Evolutionary conservation across 2,888 invertebrate species (phyloP).

Genomic region (Isoperla grammatica): DNA sequence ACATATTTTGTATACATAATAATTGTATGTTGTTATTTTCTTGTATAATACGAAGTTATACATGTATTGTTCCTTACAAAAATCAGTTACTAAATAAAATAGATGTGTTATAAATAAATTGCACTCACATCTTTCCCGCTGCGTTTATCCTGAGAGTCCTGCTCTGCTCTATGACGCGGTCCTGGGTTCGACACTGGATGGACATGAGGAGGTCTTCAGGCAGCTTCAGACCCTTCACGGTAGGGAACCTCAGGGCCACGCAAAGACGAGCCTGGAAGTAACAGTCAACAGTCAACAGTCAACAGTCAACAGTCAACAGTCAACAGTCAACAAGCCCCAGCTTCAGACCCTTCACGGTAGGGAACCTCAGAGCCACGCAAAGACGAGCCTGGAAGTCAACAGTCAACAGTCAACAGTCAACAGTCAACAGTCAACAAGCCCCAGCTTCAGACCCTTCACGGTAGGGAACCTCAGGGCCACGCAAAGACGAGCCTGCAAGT

Average conservation of each 20-base stretch:
- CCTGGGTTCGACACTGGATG: slow-evolving; percentile 52
- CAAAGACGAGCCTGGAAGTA: slow-evolving; percentile 42
- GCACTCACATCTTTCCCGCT: neutral
- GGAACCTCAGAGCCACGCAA: slow-evolving; percentile 52
- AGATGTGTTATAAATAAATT: no score
- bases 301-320: no score
- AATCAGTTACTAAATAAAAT: no score
- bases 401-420: no score
- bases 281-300: no score
- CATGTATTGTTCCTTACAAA: no score
- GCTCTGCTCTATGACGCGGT: slow-evolving; percentile 32
- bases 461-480: slow-evolving; percentile 51
- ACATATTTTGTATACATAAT: no score
- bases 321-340: no score
- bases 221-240: slow-evolving; percentile 49
- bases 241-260: slow-evolving; percentile 50
- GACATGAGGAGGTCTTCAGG: slow-evolving; percentile 49
- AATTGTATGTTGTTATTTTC: no score
- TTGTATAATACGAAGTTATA: no score
- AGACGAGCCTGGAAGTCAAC: slow-evolving; percentile 45
- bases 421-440: no score
- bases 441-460: slow-evolving; percentile 49
- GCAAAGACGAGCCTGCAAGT: slow-evolving; percentile 43
- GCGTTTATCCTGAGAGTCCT: neutral
- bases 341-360: slow-evolving; percentile 49